Percentiles rank a stretch among this genome's conserved stretches.
Conservation (phyloP, 2,888 invertebrate genomes). For the Molorchus minor region DNA sequence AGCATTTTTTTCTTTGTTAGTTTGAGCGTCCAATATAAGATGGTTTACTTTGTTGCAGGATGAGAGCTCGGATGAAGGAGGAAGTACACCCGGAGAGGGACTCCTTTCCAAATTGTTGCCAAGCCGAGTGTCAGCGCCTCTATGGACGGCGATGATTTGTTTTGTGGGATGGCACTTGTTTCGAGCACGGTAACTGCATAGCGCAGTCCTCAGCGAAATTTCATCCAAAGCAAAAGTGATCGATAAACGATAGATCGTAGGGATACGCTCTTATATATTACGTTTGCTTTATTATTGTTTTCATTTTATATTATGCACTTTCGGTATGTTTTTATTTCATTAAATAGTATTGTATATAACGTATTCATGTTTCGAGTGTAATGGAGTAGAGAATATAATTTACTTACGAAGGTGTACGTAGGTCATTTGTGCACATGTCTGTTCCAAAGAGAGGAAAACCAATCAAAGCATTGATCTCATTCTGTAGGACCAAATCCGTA, state of each 20-base stretch:
- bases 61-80: slow-evolving; percentile 29
- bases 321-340: slow-evolving; percentile 58
- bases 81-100: slow-evolving; percentile 53
- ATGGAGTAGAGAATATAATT: slow-evolving; percentile 48
- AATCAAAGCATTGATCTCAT: slow-evolving; percentile 63
- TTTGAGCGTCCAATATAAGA: too few relatives aligned
- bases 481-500: slow-evolving; percentile 46
- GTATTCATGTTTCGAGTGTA: slow-evolving; percentile 52
- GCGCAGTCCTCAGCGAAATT: slow-evolving; percentile 43
- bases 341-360: slow-evolving; percentile 48
- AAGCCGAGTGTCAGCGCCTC: slow-evolving; percentile 43
- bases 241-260: slow-evolving; percentile 45
- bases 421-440: slow-evolving; percentile 54
- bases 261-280: slow-evolving; percentile 44
- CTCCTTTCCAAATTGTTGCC: slow-evolving; percentile 69
- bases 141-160: slow-evolving; percentile 70
- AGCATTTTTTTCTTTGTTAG: too few relatives aligned
- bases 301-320: slow-evolving; percentile 51
- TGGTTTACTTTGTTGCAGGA: slow-evolving; percentile 43
- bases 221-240: slow-evolving; percentile 61
- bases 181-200: slow-evolving; percentile 62
- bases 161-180: slow-evolving; percentile 72
- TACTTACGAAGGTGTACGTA: slow-evolving; percentile 49
- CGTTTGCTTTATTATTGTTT: slow-evolving; percentile 50
- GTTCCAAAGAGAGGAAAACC: slow-evolving; percentile 63